Conservation (phyloP, 2,888 invertebrate species). For the Strigamia transsilvanica region DNA sequence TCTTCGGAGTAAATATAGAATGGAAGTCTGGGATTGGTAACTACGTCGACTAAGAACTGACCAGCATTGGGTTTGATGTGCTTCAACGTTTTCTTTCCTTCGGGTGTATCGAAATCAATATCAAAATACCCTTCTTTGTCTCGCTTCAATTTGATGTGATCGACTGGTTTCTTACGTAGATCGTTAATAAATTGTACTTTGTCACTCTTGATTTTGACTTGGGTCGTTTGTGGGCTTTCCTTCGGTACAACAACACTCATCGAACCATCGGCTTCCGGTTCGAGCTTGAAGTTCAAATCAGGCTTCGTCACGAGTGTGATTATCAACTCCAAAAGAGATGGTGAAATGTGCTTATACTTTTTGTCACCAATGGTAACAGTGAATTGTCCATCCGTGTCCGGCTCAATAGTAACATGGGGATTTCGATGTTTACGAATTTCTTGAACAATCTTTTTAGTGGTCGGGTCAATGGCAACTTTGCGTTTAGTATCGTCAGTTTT, state of each 20-base stretch:
- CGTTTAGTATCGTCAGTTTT: neutral
- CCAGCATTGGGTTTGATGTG: neutral
- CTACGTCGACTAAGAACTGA: neutral
- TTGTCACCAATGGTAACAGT: neutral
- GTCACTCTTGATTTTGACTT: neutral
- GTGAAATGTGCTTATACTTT: neutral
- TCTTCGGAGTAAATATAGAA: neutral
- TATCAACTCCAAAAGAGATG: neutral
- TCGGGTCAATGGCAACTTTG: neutral
- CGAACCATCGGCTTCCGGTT: neutral
- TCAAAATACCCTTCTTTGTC: neutral
- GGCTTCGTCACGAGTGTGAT: neutral
- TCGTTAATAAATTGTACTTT: neutral
- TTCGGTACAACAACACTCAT: neutral
- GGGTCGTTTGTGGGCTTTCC: neutral
- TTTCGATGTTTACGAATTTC: neutral
- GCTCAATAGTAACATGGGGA: neutral
- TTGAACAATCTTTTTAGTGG: neutral
- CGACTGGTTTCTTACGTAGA: neutral
- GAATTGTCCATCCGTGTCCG: neutral
- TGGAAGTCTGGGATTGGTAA: neutral
- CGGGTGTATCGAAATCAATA: constrained; percentile 2
- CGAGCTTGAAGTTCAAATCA: neutral
- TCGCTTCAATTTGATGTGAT: neutral
- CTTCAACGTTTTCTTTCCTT: neutral